Conservation (phyloP, 64 coral and sea anemone genomes). For the Actinia tenebrosa region DNA sequence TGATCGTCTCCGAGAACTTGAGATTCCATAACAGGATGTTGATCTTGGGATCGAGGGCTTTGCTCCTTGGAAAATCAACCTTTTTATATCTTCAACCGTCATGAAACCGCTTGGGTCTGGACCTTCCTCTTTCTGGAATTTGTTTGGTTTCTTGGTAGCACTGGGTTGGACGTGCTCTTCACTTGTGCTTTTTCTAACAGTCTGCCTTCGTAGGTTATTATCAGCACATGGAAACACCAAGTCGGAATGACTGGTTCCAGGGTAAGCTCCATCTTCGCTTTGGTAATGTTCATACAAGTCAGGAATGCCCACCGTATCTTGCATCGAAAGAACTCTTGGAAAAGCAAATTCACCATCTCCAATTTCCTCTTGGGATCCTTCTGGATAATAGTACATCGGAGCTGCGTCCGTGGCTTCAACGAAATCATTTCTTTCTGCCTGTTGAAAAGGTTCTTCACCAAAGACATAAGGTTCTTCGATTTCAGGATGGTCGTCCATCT, state of each 20-base stretch:
- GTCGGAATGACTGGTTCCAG: not conserved
- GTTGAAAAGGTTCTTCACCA: not conserved
- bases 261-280: not conserved
- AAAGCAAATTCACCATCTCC: not conserved
- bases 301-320: not conserved
- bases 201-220: not conserved
- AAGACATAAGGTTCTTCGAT: not conserved
- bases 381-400: not conserved
- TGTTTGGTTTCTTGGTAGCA: not conserved
- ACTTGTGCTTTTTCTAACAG: not conserved
- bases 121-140: not conserved
- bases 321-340: not conserved
- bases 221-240: not conserved
- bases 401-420: not conserved
- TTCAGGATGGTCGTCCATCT: not conserved
- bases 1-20: not conserved
- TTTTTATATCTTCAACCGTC: constrained; percentile 22
- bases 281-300: not conserved
- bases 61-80: constrained; percentile 14
- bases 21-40: not conserved
- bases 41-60: constrained; percentile 17
- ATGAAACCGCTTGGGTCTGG: constrained; percentile 31
- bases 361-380: not conserved
- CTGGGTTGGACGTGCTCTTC: not conserved
- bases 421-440: not conserved